Evolutionary conservation across 2,888 invertebrate genomes (phyloP).

Genomic region (Automeris io): DNA sequence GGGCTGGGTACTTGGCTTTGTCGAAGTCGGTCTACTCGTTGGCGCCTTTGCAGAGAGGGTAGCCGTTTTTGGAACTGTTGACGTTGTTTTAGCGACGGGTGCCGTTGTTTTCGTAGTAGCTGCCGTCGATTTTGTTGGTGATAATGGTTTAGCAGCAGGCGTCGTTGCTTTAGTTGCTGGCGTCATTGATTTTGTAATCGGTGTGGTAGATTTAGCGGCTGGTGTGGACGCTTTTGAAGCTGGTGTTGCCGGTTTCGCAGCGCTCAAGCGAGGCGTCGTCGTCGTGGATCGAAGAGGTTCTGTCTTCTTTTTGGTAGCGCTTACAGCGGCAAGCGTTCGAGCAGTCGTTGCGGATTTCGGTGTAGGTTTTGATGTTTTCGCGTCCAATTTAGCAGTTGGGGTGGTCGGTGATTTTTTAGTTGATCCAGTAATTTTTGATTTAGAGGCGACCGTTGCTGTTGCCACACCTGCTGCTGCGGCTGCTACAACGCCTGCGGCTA

Average conservation of each 20-base stretch:
- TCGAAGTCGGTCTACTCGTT: conserved; percentile 7
- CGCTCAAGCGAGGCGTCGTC: conserved; percentile 21
- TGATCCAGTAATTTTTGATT: conserved; percentile 23
- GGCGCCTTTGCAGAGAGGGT: conserved; percentile 12
- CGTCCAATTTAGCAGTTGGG: conserved; percentile 29
- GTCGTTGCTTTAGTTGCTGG: conserved; percentile 16
- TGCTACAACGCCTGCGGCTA: conserved; percentile 33
- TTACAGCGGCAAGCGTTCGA: conserved; percentile 22
- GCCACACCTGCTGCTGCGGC: conserved; percentile 29
- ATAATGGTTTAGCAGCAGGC: no score
- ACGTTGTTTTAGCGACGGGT: conserved; percentile 15
- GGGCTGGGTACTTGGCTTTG: conserved; percentile 5
- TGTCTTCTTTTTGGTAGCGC: conserved; percentile 26
- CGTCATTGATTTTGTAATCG: conserved; percentile 22
- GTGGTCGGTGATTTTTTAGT: conserved; percentile 38
- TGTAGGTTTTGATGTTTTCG: conserved; percentile 28
- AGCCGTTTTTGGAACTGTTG: conserved; percentile 15
- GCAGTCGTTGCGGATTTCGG: conserved; percentile 32
- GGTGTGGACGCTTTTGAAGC: conserved; percentile 25
- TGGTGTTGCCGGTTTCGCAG: conserved; percentile 22
- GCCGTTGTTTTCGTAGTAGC: conserved; percentile 28
- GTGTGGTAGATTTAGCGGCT: conserved; percentile 1
- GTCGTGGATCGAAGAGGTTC: conserved; percentile 43
- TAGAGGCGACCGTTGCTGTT: conserved; percentile 21
- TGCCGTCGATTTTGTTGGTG: conserved; percentile 20